Base-by-base conservation (phyloP, 1,140 invertebrate genomes). In the Drosophila sulfurigaster region DNA sequence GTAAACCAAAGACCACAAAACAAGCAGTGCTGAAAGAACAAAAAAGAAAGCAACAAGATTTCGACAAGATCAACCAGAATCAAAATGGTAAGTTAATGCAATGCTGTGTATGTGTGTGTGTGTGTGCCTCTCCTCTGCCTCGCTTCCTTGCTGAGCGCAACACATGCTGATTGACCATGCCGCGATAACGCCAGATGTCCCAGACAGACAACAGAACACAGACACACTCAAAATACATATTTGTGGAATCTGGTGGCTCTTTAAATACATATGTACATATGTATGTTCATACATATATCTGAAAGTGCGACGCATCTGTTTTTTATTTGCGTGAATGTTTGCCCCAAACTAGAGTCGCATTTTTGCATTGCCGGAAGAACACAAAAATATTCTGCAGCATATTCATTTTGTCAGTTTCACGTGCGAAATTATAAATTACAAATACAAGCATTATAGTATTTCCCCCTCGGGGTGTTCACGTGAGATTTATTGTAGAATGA, bases 341-440 rank as follows among this genome's bases (percentile, higher is more conserved):
- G 67, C 52, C 65, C 32, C 58, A 60, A 81, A 77, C 68, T 75
- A 35, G 5, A 11, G 43, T 38, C 52, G 59, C 43, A 74, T 16
- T 74, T 75, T 70, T 66, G 66, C 72, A 75, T 75, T 43, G 65
- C 58, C 49, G 41, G 38, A 25, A 16, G 43, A 28, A 45, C 20
- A 25, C 20, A 25, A 54, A 54, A 64, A 32, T 43, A 64, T 63
- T 63, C 65, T 60, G 74, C 71, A 74, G 60, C 59, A 46, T 52
- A 74, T 73, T 75, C 46, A 66, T 76, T 83, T 88, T 83, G 81
- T 85, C 85, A 89, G 81, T 75, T 89, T 85, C 85, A 89, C 85
- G 85, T 88, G 83, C 81, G 75, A 88, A 88, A 89, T 89, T 88
- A 83, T 88, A 85, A 88, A 88, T 89, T 83, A 65, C 60, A 60